Percentiles rank a stretch among this genome's conserved stretches.
Conservation (phyloP, 92 coral and sea anemone genomes). For the Palythoa heliodiscus region DNA sequence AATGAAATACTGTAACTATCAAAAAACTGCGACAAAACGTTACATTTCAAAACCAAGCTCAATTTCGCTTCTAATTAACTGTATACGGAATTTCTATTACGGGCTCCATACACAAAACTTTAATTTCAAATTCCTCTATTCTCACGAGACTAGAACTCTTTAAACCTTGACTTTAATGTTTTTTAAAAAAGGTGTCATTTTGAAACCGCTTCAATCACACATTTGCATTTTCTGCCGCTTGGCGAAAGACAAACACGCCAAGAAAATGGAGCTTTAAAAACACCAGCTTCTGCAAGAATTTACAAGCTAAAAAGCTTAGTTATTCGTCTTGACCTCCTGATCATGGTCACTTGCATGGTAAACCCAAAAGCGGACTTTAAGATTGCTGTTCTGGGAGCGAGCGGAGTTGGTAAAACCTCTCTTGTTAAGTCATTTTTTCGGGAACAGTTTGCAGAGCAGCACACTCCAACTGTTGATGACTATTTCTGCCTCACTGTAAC, state of each 20-base stretch:
- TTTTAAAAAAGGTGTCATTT: not conserved
- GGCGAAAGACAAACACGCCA: not conserved
- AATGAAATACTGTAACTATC: no score
- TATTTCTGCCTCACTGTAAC: constrained; percentile 66
- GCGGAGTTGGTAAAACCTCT: constrained; percentile 78
- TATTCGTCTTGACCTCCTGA: not conserved
- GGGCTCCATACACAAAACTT: not conserved
- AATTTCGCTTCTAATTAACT: no score
- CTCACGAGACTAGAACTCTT: not conserved
- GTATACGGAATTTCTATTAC: no score
- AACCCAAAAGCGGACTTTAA: constrained; percentile 68
- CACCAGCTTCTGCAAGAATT: not conserved
- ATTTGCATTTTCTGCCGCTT: constrained; percentile 13
- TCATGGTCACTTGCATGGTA: constrained; percentile 45
- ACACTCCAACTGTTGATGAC: constrained; percentile 75
- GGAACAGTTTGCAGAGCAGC: constrained; percentile 65
- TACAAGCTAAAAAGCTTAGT: not conserved
- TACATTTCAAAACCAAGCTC: no score
- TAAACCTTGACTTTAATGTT: not conserved
- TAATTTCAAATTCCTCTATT: not conserved
- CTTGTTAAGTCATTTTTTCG: constrained; percentile 73
- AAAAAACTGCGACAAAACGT: no score
- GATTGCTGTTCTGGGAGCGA: constrained; percentile 75
- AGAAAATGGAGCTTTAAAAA: not conserved
- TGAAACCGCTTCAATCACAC: not conserved